These are phyloP conservation scores for Scomberomorus guttatus DNA, from an alignment of 2,797 vertebrate genomes.

Conservation along the genomic window DNA sequence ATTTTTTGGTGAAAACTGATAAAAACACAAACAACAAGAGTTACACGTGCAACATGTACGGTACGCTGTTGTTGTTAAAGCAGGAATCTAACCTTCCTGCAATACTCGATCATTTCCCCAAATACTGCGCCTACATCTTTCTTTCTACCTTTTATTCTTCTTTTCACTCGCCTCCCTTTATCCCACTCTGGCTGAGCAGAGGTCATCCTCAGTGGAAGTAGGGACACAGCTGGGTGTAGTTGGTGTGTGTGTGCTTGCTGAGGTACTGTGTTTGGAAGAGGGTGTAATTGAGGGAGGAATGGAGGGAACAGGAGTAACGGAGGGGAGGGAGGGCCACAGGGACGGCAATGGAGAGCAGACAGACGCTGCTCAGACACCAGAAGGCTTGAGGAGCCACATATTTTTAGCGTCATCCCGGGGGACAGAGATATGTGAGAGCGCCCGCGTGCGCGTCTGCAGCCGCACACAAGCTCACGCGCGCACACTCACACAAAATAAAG, in stretches of 20 bases:
- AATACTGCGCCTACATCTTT: constrained; percentile 39
- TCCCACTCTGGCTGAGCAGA: constrained; percentile 81
- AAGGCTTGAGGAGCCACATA: constrained; percentile 90
- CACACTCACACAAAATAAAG: constrained; percentile 42
- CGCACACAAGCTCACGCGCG: constrained; percentile 27
- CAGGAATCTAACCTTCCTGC: constrained; percentile 5
- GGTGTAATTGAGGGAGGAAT: constrained; percentile 87
- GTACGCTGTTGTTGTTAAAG: constrained; percentile 6
- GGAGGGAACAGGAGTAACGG: constrained; percentile 80
- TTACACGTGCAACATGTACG: neutral
- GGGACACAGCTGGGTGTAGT: constrained; percentile 88
- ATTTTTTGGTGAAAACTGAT: neutral
- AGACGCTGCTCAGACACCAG: constrained; percentile 91
- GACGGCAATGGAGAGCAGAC: constrained; percentile 87
- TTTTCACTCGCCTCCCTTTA: constrained; percentile 59
- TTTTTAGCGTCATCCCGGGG: constrained; percentile 89
- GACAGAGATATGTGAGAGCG: constrained; percentile 88
- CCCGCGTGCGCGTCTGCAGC: constrained; percentile 64
- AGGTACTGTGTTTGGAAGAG: constrained; percentile 77
- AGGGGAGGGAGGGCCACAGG: constrained; percentile 81
- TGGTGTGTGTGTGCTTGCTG: constrained; percentile 62
- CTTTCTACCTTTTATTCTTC: constrained; percentile 31
- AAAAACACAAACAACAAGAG: neutral
- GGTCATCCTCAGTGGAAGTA: constrained; percentile 86
- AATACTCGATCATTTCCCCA: constrained; percentile 17